Evolutionary conservation across 2,888 invertebrate species (phyloP), one percentile per base, ranked within the genome.

Genomic region (Operophtera brumata): DNA sequence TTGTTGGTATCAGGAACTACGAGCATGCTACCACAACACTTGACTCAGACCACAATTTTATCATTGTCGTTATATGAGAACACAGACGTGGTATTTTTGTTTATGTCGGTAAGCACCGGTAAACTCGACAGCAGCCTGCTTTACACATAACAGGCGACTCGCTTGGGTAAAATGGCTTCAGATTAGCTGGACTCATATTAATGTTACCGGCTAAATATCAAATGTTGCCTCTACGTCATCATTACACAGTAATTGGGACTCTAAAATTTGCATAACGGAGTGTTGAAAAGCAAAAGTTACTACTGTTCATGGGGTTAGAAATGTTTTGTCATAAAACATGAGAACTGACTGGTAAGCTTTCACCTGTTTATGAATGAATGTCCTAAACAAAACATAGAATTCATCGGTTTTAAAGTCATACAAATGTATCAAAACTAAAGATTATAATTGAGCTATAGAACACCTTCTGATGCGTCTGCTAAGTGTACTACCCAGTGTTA

Each of bases 181-280:
- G 86, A 88, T 88, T 86, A 87, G 79, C 81, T 75, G 73, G 75
- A 80, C 80, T 78, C 77, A 65, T 78, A 82, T 80, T 83, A 80
- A 84, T 82, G 82, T 74, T 74, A 72, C 66, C 70, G 72, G 74
- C 71, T 70, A 76, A 80, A 73, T 78, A 75, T 79, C 78, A 78
- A 78, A 80, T 75, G 77, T 77, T 79, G 57, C 59, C 49, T 55
- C 62, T 62, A 61, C 53, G 47, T 65, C 65, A 62, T 65, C 62
- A 62, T 62, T 62, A 64, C 57, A 59, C 43, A 55, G 62, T 65
- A 65, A 65, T 65, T 65, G 65, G 62, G 54, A 59, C 44, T 56
- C 57, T 62, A 51, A 57, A 50, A 62, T 65, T 65, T 62, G 59
- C 62, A 65, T 65, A 61, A 54, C 60, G 48, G 50, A 55, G 53